phyloP scores from a whole-genome alignment of 2,113 vertebrate species.

The Halichoeres trimaculatus region DNA sequence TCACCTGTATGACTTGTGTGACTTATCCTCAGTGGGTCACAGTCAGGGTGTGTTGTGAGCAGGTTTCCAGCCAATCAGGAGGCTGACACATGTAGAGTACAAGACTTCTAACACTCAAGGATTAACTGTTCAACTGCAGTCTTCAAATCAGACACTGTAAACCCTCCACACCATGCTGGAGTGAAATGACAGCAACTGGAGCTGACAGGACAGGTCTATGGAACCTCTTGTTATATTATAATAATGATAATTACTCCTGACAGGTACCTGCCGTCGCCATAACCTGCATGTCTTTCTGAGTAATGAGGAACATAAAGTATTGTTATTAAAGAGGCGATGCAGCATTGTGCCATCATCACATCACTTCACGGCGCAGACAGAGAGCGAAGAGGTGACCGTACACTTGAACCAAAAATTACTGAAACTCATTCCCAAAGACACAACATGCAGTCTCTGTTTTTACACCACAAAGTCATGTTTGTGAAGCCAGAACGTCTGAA shows the following conservation, averaged over 20 bases:
- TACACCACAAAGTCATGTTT: not conserved
- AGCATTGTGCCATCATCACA: not conserved
- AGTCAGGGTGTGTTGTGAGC: no score
- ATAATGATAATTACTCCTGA: not conserved
- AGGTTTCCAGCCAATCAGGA: no score
- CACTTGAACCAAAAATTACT: not conserved
- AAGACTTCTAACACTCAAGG: no score
- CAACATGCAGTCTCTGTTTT: not conserved
- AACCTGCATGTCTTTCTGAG: slow-evolving; percentile 14
- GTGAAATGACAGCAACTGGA: not conserved
- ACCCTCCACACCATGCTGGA: not conserved
- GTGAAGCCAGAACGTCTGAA: slow-evolving; percentile 5
- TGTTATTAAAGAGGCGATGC: not conserved
- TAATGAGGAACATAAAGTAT: slow-evolving; percentile 29
- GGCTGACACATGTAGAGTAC: no score
- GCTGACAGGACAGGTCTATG: not conserved
- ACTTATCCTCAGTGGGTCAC: no score
- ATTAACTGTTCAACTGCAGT: not conserved
- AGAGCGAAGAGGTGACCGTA: not conserved
- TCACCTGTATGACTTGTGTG: no score
- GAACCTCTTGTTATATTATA: slow-evolving; percentile 32
- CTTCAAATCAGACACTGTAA: no score
- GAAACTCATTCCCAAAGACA: not conserved
- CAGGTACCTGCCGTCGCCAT: slow-evolving; percentile 10
- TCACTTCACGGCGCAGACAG: not conserved